phyloP scores from a whole-genome alignment of 2,113 vertebrate species.

The Bujurquina vittata region DNA sequence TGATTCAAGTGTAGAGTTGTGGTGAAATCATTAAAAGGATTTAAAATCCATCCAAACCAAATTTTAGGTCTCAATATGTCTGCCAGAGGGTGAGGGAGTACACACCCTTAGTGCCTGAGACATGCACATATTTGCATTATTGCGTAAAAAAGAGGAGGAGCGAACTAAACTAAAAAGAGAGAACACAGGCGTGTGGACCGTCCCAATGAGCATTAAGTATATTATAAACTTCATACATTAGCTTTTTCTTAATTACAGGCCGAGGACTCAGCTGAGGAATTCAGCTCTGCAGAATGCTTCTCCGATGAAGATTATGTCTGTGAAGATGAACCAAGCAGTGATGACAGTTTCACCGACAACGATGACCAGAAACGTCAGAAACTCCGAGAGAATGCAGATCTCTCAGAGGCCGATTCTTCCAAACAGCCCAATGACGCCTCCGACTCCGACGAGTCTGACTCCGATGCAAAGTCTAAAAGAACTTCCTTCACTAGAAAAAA shows the following conservation, averaged over 20 bases:
- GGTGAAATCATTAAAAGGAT: background rate
- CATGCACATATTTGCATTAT: too few relatives aligned
- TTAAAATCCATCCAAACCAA: background rate
- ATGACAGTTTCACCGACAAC: background rate
- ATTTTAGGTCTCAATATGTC: background rate
- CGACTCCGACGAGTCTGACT: background rate
- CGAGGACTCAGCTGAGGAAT: slow-evolving; percentile 1
- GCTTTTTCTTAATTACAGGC: slow-evolving; percentile 13
- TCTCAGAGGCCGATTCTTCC: background rate
- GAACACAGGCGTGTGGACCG: background rate
- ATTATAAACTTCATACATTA: background rate
- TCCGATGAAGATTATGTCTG: slow-evolving; percentile 9
- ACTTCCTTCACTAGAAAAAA: slow-evolving; percentile 7
- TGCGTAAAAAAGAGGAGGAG: too few relatives aligned
- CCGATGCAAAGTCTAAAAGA: background rate
- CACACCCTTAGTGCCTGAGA: too few relatives aligned
- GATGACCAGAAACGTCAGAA: background rate
- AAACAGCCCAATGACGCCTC: background rate
- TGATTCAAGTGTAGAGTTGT: background rate
- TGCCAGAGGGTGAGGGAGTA: background rate
- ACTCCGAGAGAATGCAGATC: background rate
- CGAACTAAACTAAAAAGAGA: background rate
- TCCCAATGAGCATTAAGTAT: rapidly evolving
- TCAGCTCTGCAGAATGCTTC: background rate
- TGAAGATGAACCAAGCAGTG: background rate